These are phyloP conservation scores for Zapus hudsonius DNA, from an alignment of 2,113 vertebrate species.

Conservation along the genomic window DNA sequence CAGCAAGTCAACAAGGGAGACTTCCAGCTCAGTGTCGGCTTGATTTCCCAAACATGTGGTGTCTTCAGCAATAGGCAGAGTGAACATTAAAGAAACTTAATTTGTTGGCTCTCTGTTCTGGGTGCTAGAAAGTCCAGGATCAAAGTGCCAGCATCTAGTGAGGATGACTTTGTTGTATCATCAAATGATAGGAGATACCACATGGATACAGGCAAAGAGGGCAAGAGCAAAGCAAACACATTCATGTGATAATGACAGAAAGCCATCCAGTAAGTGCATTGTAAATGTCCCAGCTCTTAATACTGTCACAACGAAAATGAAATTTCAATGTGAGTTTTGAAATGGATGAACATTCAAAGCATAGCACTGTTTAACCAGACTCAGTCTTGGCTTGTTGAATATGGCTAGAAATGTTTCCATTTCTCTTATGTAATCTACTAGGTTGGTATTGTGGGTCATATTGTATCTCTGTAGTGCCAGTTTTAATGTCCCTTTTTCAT, in stretches of 20 bases:
- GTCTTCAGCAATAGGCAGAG: no score
- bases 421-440: not conserved
- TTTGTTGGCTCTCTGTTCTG: not conserved
- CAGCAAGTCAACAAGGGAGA: no score
- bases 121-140: not conserved
- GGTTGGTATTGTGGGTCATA: not conserved
- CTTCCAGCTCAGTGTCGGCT: no score
- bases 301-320: not conserved
- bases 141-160: not conserved
- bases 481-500: not conserved
- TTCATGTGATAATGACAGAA: not conserved
- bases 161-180: not conserved
- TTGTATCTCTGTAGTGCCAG: not conserved
- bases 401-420: not conserved
- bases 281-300: not conserved
- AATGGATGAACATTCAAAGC: not conserved
- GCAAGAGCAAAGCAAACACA: not conserved
- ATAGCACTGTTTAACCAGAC: not conserved
- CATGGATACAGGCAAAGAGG: not conserved
- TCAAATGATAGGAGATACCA: not conserved
- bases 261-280: not conserved
- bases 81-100: not conserved
- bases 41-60: no score
- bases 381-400: not conserved
- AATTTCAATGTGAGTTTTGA: not conserved